Evolutionary conservation across 92 coral and sea anemone genomes (phyloP), one percentile per base, ranked within the genome.

Genomic region (Phenganax marumi): DNA sequence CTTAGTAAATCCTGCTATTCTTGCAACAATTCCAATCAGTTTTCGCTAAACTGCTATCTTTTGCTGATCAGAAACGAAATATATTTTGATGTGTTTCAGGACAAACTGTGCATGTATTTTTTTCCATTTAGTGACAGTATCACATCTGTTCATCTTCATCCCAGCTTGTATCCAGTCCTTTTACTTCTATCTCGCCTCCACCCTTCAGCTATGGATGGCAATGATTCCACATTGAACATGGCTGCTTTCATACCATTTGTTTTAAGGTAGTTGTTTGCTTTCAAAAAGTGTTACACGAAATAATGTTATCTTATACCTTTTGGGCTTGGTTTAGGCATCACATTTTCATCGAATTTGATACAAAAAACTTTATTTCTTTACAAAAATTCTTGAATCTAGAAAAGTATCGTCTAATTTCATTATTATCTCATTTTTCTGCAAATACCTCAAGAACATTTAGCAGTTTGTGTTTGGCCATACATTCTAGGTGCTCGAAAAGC

Each of bases 131-230:
- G 83, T 49, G 83, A 78, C 54, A 63, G 3, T 47, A 63, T 49
- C 4, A 76, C 68, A 33, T 81, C 89, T 39, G 76, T 89, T 16
- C 84, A 79, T 49, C 82, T 90, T 18, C 91, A 90, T 63, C 96
- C 98, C 11, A 87, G 98, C 68, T 86, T 95, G 76, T 92, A 95
- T 53, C 98, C 98, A 64, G 98, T 95, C 49, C 86, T 95, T 17
- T 93, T 95, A 0, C 88, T 95, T 46, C 74, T 95, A 17, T 92
- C 95, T 81, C 93, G 97, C 82, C 90, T 95, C 25, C 91, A 92
- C 68, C 98, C 98, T 12, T 92, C 98, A 54, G 71, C 98, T 17
- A 87, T 95, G 97, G 98, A 95, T 72, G 97, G 98, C 62, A 91
- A 86, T 53, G 98, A 95, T 71, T 90, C 98, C 61, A 86, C 91